Evolutionary conservation across 37 sponge, comb jelly and placozoan genomes (phyloP).

Genomic region (Aplysina aerophoba): DNA sequence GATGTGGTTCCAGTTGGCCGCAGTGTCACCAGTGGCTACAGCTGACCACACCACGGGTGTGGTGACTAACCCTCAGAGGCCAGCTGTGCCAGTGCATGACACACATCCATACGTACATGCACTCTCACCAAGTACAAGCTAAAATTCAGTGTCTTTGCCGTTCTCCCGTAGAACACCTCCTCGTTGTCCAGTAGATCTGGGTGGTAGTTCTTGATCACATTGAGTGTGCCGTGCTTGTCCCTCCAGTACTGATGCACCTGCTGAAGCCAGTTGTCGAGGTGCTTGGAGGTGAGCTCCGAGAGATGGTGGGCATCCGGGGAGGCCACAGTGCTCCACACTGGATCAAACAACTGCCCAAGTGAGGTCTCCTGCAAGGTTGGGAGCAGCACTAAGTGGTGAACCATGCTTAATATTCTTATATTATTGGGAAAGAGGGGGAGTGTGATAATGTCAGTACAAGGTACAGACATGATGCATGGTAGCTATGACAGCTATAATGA

Average conservation of each 20-base stretch:
- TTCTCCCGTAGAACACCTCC: constrained; percentile 67
- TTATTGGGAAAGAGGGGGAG: no score
- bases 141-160: constrained; percentile 41
- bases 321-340: constrained; percentile 42
- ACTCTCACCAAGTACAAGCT: constrained; percentile 56
- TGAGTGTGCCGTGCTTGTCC: neutral
- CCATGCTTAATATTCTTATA: no score
- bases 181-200: constrained; percentile 72
- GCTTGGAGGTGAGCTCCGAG: neutral
- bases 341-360: constrained; percentile 42
- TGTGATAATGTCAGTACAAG: no score
- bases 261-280: constrained; percentile 26
- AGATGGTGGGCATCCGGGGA: neutral
- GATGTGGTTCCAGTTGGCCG: no score
- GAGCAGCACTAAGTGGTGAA: neutral
- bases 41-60: no score
- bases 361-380: constrained; percentile 66
- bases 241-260: constrained; percentile 1
- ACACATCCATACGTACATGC: neutral
- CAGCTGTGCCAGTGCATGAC: neutral
- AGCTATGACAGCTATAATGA: no score
- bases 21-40: no score
- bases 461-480: no score
- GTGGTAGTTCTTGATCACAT: constrained; percentile 62
- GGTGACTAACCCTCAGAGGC: no score